Base-by-base conservation (phyloP, 2,797 vertebrate species). In the Garrulus glandarius region DNA sequence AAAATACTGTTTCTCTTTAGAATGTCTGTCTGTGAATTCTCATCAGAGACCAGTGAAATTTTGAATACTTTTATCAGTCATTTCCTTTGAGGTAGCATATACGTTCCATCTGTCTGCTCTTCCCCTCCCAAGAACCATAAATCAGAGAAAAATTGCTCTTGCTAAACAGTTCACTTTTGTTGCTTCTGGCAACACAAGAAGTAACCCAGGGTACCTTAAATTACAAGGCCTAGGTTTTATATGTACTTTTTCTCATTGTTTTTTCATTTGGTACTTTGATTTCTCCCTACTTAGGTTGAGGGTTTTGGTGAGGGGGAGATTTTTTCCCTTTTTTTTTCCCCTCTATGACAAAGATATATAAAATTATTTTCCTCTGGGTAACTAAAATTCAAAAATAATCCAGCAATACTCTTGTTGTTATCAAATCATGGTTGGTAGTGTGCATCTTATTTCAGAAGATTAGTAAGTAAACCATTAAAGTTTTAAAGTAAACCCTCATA, bases 241-340 rank as follows among this genome's bases (percentile, higher is more conserved):
- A 43, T 15, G 6, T 17, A 13, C 5, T 43, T 78, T 81, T 71
- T 23, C 15, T 74, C 17, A 17, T 8, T 52, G 4, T 15, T 89
- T 76, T 77, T 67, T 60, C 3, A n/a, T 78, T 63, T 63, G 1
- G 6, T 30, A 53, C 11, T 84, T 94, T 59, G 18, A 76, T 72
- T 95, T 80, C 29, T 63, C 14, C 5, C 13, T 37, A 10, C 53
- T 77, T 67, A 59, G 2, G 5, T 15, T 55, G 19, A 39, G 9
- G 3, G 1, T 24, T 59, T 47, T 2, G 8, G 8, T 11, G 6
- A 2, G 5, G 1, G 4, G 3, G 3, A 5, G 6, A 27, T 18
- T 20, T 49, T 46, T 76, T 47, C 11, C 17, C 2, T 4, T 22
- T 12, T 12, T 30, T 32, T 34, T 3, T 2, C 7, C 4, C 3